Base-by-base conservation (phyloP, 1,140 invertebrate species). In the Agraylea sexmaculata region DNA sequence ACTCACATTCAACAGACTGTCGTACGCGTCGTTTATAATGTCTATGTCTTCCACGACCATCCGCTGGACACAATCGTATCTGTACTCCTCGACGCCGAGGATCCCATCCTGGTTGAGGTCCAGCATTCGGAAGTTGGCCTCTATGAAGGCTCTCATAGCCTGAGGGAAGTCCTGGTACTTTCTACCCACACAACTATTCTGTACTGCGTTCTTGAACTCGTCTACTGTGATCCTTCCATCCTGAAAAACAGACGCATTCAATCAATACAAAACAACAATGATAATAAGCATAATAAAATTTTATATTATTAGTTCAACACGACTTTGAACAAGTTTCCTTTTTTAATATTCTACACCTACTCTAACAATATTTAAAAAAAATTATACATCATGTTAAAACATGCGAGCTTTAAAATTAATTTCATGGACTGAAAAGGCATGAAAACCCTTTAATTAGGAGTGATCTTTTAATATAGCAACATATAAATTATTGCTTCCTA, bases 101-200 rank as follows among this genome's bases (percentile, higher is more conserved):
- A 83, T 66, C 3, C 84, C 84, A 51, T 87, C 83, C 40, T 73
- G 74, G 51, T 87, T 84, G 21, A 86, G 70, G 48, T 87, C 84
- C 19, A 85, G 74, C 60, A 84, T 71, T 50, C 76, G 79, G 54
- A 86, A 87, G 57, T 84, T 82, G 31, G 75, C 75, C 53, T 84
- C 81, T 52, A 87, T 87, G 52, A 87, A 86, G 56, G 80, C 78
- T 52, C 77, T 83, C 64, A 66, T 66, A 20, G 72, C 70, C 56
- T 79, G 75, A 2, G 84, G 84, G 57, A 87, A 85, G 34, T 85
- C 78, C n/a, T 74, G 70, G 50, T 81, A 87, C 39, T 70, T 70
- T 53, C 76, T 74, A 2, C 83, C 83, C n/a, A 84, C 68, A 52
- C 83, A 87, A 42, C 75, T 80, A 52, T 77, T 80, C 57, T 84